Conservation (phyloP, 2,797 vertebrate species). For the Notolepis coatsorum region DNA sequence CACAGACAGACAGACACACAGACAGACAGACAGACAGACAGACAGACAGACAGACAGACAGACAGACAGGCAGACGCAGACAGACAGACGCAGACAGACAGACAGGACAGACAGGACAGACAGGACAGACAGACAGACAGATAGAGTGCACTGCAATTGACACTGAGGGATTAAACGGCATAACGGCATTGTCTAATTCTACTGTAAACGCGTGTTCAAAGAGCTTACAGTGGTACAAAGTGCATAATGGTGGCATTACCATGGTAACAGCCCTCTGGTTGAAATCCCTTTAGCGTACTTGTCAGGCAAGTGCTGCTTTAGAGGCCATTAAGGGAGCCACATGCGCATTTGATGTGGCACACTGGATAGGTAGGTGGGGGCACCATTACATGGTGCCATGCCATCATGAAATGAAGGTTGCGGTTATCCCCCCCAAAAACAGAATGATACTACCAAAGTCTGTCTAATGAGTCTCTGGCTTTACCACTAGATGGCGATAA, state of each 20-base stretch:
- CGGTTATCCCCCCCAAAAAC: too few relatives aligned
- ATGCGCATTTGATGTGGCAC: conserved; percentile 6
- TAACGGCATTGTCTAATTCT: background rate
- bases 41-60: too few relatives aligned
- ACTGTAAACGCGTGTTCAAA: background rate
- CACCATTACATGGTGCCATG: background rate
- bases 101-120: background rate
- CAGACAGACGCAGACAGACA: too few relatives aligned
- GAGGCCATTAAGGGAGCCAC: conserved; percentile 1
- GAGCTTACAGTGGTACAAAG: background rate
- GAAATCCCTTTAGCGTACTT: conserved; percentile 3
- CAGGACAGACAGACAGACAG: too few relatives aligned
- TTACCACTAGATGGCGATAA: conserved; percentile 29
- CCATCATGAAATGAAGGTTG: too few relatives aligned
- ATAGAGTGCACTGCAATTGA: background rate
- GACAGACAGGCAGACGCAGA: too few relatives aligned
- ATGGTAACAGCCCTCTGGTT: conserved; percentile 30
- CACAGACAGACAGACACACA: background rate
- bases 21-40: background rate
- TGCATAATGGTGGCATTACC: conserved; percentile 21
- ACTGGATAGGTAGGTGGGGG: background rate
- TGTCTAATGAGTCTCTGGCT: too few relatives aligned
- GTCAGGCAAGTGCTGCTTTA: conserved; percentile 9
- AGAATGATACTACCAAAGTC: too few relatives aligned
- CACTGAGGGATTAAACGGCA: background rate